Conservation (phyloP, 2,888 invertebrate genomes). For the Cheilosia grossa region DNA sequence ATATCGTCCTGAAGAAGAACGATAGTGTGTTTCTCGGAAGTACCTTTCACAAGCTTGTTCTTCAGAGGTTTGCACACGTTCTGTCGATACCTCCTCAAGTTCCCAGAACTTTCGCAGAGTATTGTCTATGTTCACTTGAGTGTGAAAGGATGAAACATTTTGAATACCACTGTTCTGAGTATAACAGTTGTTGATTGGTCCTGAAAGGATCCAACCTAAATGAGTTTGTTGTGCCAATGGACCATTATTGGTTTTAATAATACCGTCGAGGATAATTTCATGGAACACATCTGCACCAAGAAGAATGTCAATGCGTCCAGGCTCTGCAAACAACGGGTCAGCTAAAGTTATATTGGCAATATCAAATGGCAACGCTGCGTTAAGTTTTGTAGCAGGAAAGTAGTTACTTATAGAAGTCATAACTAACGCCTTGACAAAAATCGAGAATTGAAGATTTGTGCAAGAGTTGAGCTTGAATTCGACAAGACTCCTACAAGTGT, state of each 20-base stretch:
- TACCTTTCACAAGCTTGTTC: no score
- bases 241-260: constrained; percentile 10
- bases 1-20: no score
- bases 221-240: constrained; percentile 11
- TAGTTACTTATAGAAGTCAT: constrained; percentile 26
- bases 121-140: no score
- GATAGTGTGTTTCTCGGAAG: no score
- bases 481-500: neutral
- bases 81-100: no score
- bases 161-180: neutral
- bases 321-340: constrained; percentile 1
- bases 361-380: neutral
- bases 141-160: no score
- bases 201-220: constrained; percentile 20
- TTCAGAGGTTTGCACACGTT: no score
- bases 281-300: no score
- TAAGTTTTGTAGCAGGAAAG: constrained; percentile 7
- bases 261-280: constrained; percentile 19
- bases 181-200: neutral
- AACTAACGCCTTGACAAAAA: constrained; percentile 7
- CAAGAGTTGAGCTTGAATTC: constrained; percentile 1
- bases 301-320: no score
- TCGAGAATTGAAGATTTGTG: no score
- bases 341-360: neutral
- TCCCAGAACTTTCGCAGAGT: no score